Evolutionary conservation across 2,888 invertebrate genomes (phyloP).

Genomic region (Trichacis sp.): DNA sequence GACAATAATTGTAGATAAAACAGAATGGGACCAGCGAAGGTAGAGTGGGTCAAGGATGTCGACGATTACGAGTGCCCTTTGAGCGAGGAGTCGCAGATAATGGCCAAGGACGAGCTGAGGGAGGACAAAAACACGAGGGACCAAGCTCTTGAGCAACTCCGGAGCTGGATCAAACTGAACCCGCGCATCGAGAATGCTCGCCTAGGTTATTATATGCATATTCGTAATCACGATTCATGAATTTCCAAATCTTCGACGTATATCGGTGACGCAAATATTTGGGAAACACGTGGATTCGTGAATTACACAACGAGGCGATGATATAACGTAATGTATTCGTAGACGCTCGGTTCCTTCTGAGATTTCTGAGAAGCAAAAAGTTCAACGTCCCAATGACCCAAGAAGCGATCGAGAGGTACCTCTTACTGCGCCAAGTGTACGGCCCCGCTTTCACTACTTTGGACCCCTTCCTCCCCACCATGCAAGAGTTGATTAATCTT

Average conservation of each 20-base stretch:
- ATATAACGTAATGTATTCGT: no score
- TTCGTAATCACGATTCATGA: no score
- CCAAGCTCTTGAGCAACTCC: conserved; percentile 76
- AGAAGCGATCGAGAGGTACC: conserved; percentile 82
- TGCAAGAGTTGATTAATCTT: conserved; percentile 78
- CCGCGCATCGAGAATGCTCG: conserved; percentile 78
- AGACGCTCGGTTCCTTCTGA: conserved; percentile 80
- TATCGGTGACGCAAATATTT: no score
- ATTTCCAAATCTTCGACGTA: no score
- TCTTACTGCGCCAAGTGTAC: conserved; percentile 81
- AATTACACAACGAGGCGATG: no score
- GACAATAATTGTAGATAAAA: no score
- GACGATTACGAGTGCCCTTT: conserved; percentile 77
- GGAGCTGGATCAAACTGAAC: conserved; percentile 80
- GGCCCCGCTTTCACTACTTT: conserved; percentile 81
- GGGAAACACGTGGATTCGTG: no score
- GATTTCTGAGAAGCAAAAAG: conserved; percentile 84
- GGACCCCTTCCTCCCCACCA: conserved; percentile 78
- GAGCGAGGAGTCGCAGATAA: conserved; percentile 73
- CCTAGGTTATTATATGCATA: no score
- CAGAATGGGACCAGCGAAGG: conserved; percentile 24
- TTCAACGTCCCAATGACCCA: conserved; percentile 84
- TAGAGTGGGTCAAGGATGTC: conserved; percentile 73
- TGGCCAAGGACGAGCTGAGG: conserved; percentile 77
- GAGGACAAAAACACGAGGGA: conserved; percentile 77